Evolutionary conservation across 2,888 invertebrate species (phyloP).

Genomic region (Rapana venosa): DNA sequence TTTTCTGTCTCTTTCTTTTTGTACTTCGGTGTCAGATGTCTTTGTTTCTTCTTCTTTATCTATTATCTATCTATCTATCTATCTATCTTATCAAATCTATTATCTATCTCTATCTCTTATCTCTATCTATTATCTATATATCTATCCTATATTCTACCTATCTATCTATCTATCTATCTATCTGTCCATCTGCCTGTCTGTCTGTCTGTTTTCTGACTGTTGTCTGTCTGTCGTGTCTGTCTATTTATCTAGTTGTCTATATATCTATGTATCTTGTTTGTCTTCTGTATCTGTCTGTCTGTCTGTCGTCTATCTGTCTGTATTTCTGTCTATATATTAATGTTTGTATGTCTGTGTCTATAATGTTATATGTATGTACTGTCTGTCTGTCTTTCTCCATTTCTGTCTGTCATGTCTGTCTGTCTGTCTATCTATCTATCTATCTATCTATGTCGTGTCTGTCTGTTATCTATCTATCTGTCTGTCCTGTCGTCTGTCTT

Average conservation of each 20-base stretch:
- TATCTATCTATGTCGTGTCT: background rate
- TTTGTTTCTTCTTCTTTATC: background rate
- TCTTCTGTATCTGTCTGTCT: too few relatives aligned
- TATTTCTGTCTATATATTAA: too few relatives aligned
- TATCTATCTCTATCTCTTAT: background rate
- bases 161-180: background rate
- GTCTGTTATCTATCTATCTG: background rate
- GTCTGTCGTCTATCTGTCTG: too few relatives aligned
- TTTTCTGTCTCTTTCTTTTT: background rate
- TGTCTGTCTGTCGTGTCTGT: background rate
- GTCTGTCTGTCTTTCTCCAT: background rate
- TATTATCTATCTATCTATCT: background rate
- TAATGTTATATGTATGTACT: too few relatives aligned
- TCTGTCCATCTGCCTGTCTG: background rate
- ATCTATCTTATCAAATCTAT: background rate
- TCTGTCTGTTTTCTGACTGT: too few relatives aligned
- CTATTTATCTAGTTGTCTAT: background rate
- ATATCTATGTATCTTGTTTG: too few relatives aligned
- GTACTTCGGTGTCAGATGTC: background rate
- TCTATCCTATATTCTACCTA: background rate
- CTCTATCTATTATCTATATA: background rate
- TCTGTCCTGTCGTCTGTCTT: too few relatives aligned
- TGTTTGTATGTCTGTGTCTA: too few relatives aligned
- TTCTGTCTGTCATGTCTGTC: background rate
- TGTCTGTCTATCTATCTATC: background rate